These are phyloP conservation scores for Paracanthobrama guichenoti DNA, from an alignment of 2,113 vertebrate genomes.

Conservation along the genomic window DNA sequence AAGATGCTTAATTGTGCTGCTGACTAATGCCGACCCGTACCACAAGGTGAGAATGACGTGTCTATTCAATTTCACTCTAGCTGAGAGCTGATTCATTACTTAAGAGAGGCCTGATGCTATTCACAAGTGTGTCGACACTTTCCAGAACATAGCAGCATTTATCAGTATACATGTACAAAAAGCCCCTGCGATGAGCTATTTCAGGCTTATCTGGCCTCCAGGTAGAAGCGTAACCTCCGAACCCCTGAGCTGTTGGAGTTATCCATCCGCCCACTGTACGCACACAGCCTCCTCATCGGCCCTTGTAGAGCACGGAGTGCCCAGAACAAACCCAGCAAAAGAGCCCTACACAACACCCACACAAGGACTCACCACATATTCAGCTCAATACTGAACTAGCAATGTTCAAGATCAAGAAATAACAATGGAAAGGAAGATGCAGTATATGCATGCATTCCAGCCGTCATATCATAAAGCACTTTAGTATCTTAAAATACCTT, in stretches of 20 bases:
- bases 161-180: constrained; percentile 15
- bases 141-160: constrained; percentile 25
- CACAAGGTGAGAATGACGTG: constrained; percentile 12
- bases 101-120: constrained; percentile 1
- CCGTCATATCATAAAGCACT: constrained; percentile 8
- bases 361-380: constrained; percentile 13
- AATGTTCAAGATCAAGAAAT: constrained; percentile 13
- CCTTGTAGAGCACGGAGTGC: constrained; percentile 4
- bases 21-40: not conserved
- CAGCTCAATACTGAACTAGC: not conserved
- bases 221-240: constrained; percentile 35
- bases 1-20: not conserved
- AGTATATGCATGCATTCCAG: not conserved
- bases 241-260: constrained; percentile 32
- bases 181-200: constrained; percentile 18
- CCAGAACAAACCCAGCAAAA: constrained; percentile 13
- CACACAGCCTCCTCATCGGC: constrained; percentile 25
- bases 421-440: constrained; percentile 22
- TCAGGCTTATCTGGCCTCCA: constrained; percentile 41
- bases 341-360: constrained; percentile 43
- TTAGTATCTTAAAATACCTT: constrained; percentile 1
- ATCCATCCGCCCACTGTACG: constrained; percentile 38
- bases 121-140: constrained; percentile 1
- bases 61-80: not conserved
- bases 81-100: constrained; percentile 16